phyloP scores from a whole-genome alignment of 2,797 vertebrate genomes.

The Melanotaenia maccullochi region DNA sequence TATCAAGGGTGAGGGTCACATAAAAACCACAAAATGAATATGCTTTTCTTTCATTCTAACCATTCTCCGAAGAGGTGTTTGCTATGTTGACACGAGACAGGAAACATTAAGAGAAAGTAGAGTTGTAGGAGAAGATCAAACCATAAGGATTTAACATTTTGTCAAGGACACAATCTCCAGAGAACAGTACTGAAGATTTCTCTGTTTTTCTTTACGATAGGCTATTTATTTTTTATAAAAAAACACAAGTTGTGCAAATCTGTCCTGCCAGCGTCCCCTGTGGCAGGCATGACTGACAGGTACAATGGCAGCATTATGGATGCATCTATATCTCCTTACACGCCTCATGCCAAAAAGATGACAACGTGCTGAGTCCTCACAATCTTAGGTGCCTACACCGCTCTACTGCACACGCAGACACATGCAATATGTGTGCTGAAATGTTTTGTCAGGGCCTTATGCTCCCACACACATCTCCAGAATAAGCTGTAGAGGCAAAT shows the following conservation, averaged over 20 bases:
- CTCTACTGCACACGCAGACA: neutral
- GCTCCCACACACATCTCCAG: neutral
- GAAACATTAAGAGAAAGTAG: neutral
- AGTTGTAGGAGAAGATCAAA: slow-evolving; percentile 36
- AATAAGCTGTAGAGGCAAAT: neutral
- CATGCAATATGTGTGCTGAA: slow-evolving; percentile 1
- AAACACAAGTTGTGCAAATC: slow-evolving; percentile 2
- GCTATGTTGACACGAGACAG: neutral
- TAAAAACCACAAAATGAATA: slow-evolving; percentile 10
- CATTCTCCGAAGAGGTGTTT: neutral
- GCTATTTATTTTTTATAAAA: neutral
- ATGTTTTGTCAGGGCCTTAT: neutral
- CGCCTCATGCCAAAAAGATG: slow-evolving; percentile 20
- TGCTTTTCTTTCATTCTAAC: slow-evolving; percentile 10
- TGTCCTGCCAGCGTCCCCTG: slow-evolving; percentile 4
- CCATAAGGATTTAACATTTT: neutral
- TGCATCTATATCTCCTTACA: slow-evolving; percentile 3
- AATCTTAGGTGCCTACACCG: slow-evolving; percentile 9
- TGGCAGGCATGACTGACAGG: slow-evolving; percentile 26
- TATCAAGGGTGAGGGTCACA: slow-evolving; percentile 15
- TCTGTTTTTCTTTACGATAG: neutral
- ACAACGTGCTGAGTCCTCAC: slow-evolving; percentile 22
- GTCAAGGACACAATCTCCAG: slow-evolving; percentile 11
- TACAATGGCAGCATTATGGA: neutral
- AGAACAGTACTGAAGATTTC: neutral